Percentiles rank a stretch among this genome's conserved stretches.
Conservation (phyloP, 2,113 vertebrate species). For the Campylomormyrus tamandua region DNA sequence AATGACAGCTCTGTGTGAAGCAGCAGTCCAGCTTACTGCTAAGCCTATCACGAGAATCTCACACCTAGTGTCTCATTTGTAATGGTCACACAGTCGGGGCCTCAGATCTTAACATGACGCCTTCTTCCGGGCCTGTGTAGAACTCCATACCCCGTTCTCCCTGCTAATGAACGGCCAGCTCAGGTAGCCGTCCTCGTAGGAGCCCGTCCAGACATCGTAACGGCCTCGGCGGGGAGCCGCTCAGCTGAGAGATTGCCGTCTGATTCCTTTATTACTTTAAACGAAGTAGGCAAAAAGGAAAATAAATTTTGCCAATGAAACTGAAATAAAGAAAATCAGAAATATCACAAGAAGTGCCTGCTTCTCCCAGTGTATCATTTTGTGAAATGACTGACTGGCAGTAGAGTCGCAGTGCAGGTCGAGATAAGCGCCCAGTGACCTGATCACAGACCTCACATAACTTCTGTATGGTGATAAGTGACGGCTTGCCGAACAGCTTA, state of each 20-base stretch:
- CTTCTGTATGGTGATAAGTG: background rate
- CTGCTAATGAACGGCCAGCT: background rate
- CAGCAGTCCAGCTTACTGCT: background rate
- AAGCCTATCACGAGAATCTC: background rate
- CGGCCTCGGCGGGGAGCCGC: background rate
- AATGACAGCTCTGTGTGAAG: background rate
- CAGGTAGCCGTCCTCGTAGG: background rate
- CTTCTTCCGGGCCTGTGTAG: background rate
- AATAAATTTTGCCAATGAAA: background rate
- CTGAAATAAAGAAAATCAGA: background rate
- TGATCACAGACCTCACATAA: background rate
- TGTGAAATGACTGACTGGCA: background rate
- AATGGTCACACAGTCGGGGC: background rate
- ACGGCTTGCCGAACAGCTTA: background rate
- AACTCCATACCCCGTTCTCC: background rate
- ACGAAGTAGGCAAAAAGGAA: background rate
- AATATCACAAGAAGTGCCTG: background rate
- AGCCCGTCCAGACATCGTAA: background rate
- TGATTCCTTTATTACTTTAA: background rate
- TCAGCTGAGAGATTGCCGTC: background rate
- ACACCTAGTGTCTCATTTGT: background rate
- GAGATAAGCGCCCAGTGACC: background rate
- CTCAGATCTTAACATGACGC: background rate
- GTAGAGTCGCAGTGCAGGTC: background rate
- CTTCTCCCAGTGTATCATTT: background rate